Base-by-base conservation (phyloP, 2,113 vertebrate species). In the Tyto alba region DNA sequence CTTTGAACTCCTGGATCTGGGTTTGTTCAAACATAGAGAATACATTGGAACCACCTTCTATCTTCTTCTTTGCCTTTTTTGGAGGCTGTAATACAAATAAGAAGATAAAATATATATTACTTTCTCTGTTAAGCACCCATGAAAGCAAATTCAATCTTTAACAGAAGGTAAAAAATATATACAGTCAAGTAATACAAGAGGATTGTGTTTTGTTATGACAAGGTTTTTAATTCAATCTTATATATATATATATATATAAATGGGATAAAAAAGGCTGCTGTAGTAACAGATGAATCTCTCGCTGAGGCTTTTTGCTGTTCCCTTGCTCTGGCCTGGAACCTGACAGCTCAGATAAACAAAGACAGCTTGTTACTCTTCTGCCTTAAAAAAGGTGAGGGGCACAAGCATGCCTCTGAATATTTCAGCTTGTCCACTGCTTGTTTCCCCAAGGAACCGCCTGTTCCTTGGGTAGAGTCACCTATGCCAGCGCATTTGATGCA, bases 1-100 rank as follows among this genome's bases (percentile, higher is more conserved):
- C 99, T 95, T 99, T 99, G 97, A 99, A 99, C 97, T 99, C 99
- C 95, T 99, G 99, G 87, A 99, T 99, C 98, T 99, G 99, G 25
- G 98, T 98, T 97, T 99, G 99, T 95, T 99, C 99, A 84, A 99
- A 99, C 99, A 99, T 99, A 87, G 98, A 99, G 97, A 99, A 99
- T 45, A 99, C 99, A 20, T 99, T 99, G 94, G 99, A 99, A 85
- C 98, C 98, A 20, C 97, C 98, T 36, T 98, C 98, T 17, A 97
- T 88, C 98, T 98, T 98, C 96, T 99, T 99, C 97, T 98, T 98
- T 52, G 98, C 99, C 95, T 98, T 99, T 95, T 99, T 98, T 6
- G 99, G 99, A 76, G 99, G 85, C 99, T 99, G 91, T 3, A 62
- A 89, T 29, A 92, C 12, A 93, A 91, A 88, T 50, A 94, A 82